phyloP scores from a whole-genome alignment of 2,888 invertebrate species.

The Polyploca ridens region DNA sequence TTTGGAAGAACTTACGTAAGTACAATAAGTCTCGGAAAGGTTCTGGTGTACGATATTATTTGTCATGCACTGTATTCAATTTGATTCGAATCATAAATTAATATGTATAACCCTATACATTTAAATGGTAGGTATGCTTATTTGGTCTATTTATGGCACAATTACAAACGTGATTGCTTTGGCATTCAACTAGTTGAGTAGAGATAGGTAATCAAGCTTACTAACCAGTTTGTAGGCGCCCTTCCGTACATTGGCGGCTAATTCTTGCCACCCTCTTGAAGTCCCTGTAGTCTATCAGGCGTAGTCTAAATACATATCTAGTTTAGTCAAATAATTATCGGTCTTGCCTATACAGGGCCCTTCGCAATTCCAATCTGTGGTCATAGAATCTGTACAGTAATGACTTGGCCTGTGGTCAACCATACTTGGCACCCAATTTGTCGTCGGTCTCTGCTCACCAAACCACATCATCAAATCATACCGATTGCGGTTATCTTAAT shows the following conservation, averaged over 20 bases:
- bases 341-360: neutral
- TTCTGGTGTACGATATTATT: constrained; percentile 42
- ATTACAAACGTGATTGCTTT: neutral
- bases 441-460: constrained; percentile 18
- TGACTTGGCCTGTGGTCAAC: constrained; percentile 13
- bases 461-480: constrained; percentile 27
- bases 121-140: neutral
- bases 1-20: constrained; percentile 44
- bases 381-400: constrained; percentile 7
- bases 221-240: neutral
- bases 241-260: neutral
- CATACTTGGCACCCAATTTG: constrained; percentile 12
- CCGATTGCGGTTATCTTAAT: constrained; percentile 38
- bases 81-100: neutral
- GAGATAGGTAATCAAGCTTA: neutral
- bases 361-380: neutral
- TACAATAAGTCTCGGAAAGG: constrained; percentile 39
- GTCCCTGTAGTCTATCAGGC: neutral
- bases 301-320: neutral
- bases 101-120: neutral
- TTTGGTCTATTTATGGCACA: neutral
- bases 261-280: constrained; percentile 8
- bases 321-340: neutral
- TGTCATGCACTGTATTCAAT: constrained; percentile 18
- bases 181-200: neutral